Evolutionary conservation across 2,888 invertebrate species (phyloP).

Genomic region (Hypercompe scribonia): DNA sequence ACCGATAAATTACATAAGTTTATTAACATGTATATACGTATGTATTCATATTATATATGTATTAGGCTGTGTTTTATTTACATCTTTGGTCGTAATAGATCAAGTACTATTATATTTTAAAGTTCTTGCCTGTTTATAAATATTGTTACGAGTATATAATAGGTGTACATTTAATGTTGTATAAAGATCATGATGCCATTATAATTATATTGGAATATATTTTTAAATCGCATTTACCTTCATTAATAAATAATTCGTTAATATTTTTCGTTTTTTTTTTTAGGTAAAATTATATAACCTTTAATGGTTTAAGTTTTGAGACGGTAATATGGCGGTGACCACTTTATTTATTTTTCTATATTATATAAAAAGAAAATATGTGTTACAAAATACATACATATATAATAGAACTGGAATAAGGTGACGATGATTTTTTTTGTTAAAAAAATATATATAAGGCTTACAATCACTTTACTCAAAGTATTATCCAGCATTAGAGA

Average conservation of each 20-base stretch:
- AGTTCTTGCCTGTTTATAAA: constrained; percentile 73
- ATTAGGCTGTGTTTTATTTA: constrained; percentile 51
- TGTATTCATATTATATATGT: constrained; percentile 25
- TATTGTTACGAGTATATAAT: constrained; percentile 67
- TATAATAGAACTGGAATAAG: too few species aligned
- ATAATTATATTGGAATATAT: constrained; percentile 74
- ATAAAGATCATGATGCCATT: constrained; percentile 79
- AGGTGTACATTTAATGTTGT: constrained; percentile 78
- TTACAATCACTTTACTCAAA: too few species aligned
- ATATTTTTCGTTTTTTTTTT: constrained; percentile 49
- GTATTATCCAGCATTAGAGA: too few species aligned
- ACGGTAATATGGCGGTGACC: too few species aligned
- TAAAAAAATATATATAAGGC: too few species aligned
- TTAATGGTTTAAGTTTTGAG: too few species aligned
- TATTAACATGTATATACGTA: constrained; percentile 20
- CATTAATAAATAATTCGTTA: constrained; percentile 77
- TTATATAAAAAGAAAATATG: too few species aligned
- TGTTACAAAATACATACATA: too few species aligned
- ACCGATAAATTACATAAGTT: constrained; percentile 22
- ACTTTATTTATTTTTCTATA: too few species aligned
- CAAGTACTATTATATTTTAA: constrained; percentile 55
- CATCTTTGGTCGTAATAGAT: constrained; percentile 24
- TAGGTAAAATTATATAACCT: background rate
- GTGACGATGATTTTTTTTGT: too few species aligned
- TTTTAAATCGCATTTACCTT: constrained; percentile 81